Base-by-base conservation (phyloP, 1,140 invertebrate species). In the Cydia pomonella region DNA sequence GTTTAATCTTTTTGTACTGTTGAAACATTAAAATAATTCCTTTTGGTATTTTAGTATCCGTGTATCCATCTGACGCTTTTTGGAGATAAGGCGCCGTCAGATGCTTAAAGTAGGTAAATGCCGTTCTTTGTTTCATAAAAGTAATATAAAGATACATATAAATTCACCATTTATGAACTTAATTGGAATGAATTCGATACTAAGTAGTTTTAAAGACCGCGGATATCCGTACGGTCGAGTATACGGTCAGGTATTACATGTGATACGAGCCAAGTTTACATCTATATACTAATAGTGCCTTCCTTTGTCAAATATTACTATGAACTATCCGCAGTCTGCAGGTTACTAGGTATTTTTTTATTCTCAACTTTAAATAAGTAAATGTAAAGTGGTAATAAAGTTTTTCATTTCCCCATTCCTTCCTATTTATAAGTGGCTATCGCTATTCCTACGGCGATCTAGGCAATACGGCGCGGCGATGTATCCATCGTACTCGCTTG, bases 291-390 rank as follows among this genome's bases (percentile, higher is more conserved):
- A 41, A 21, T 1, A 2, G 47, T 16, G 47, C 47, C 47, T 50
- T 59, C 5, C 0, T 16, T 21, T 21, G 50, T 59, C 18, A 9
- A 59, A 59, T 50, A 59, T 59, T 59, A 21, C 16, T 59, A 12
- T 47, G 50, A 23, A n/a, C 6, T 21, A 59, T 23, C 50, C 23
- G 50, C 50, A 21, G 18, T n/a, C 7, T 9, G 50, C 50, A 33
- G 64, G 10, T 38, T 29, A 33, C 64, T 69, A 69, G 64, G n/a
- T 66, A 29, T 10, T 66, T 66, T 66, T 66, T 27, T 69, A n/a
- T 64, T 64, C 33, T 69, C n/a, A 66, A 29, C 7, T 66, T 29
- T 1, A 38, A 29, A 64, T 29, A 33, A 69, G 29, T 69, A 69
- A 69, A 69, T 38, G 41, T 33, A 23, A 69, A 4, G 29, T 69